These are phyloP conservation scores for Micrasema minimum DNA, from an alignment of 1,140 invertebrate species.

Conservation along the genomic window DNA sequence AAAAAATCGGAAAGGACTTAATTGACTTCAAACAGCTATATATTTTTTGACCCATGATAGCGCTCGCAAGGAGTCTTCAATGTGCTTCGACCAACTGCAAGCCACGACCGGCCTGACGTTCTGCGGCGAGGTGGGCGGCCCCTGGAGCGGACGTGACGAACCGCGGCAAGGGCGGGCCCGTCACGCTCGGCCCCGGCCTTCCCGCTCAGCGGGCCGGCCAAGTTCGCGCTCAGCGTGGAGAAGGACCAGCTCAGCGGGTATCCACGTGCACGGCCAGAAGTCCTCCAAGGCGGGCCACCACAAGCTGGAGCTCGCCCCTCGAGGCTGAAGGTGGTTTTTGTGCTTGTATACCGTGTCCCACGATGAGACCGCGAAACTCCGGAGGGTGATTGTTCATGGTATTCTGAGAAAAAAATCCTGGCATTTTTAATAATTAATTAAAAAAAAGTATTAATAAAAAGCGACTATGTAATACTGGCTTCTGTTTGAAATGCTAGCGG, in stretches of 20 bases:
- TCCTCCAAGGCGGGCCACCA: conserved; percentile 56
- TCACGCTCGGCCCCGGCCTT: conserved; percentile 62
- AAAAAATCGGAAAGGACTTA: too few relatives aligned
- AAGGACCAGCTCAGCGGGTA: conserved; percentile 74
- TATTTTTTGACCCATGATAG: too few relatives aligned
- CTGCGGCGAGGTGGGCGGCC: conserved; percentile 73
- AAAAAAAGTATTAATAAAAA: too few relatives aligned
- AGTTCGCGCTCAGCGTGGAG: conserved; percentile 69
- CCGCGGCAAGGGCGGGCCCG: not conserved
- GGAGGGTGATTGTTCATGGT: too few relatives aligned
- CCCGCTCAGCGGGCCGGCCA: conserved; percentile 73
- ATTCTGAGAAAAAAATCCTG: too few relatives aligned
- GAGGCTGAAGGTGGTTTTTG: conserved; percentile 69
- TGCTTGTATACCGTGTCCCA: not conserved
- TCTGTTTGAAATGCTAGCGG: too few relatives aligned
- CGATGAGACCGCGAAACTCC: too few relatives aligned
- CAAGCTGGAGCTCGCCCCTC: conserved; percentile 68
- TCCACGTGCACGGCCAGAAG: conserved; percentile 68
- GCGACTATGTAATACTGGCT: too few relatives aligned
- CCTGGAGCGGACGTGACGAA: conserved; percentile 57
- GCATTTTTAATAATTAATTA: too few relatives aligned
- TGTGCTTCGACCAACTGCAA: conserved; percentile 79
- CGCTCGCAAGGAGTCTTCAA: conserved; percentile 62
- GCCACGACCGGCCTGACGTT: conserved; percentile 74
- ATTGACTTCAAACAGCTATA: too few relatives aligned